Evolutionary conservation across 2,113 vertebrate genomes (phyloP).

Genomic region (Choloepus hoffmanni): DNA sequence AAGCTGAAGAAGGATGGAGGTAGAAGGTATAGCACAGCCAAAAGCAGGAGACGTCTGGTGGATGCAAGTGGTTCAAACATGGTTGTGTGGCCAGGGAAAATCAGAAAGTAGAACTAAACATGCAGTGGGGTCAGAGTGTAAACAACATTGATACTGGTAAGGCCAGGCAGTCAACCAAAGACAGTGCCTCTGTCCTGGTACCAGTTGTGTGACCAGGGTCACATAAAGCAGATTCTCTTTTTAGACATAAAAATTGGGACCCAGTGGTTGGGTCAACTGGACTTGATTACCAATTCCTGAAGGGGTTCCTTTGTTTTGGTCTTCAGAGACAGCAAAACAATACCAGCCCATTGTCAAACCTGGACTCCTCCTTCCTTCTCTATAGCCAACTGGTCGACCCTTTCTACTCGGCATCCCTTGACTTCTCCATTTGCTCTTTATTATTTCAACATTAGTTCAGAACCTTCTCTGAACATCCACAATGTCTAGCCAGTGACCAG

Average conservation of each 20-base stretch:
- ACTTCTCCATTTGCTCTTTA: background rate
- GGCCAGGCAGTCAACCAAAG: no score
- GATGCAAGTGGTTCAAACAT: background rate
- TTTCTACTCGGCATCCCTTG: background rate
- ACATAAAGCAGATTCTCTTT: background rate
- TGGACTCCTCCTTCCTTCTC: background rate
- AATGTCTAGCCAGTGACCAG: no score
- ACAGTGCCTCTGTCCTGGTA: background rate
- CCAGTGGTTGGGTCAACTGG: background rate
- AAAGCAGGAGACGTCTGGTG: fast-evolving
- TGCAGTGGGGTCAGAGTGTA: background rate
- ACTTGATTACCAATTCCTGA: background rate
- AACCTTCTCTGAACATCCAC: background rate
- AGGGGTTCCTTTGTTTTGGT: background rate
- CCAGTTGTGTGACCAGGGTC: background rate
- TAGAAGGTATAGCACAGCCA: fast-evolving
- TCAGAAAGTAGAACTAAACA: no score
- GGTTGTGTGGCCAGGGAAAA: background rate
- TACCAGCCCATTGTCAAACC: no score
- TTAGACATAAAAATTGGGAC: background rate
- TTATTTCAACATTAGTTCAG: no score
- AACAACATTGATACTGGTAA: background rate
- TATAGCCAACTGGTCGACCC: background rate
- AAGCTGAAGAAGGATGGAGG: no score
- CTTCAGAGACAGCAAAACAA: background rate